These are phyloP conservation scores for Parnassius orleans DNA, from an alignment of 2,888 invertebrate species.

Conservation along the genomic window DNA sequence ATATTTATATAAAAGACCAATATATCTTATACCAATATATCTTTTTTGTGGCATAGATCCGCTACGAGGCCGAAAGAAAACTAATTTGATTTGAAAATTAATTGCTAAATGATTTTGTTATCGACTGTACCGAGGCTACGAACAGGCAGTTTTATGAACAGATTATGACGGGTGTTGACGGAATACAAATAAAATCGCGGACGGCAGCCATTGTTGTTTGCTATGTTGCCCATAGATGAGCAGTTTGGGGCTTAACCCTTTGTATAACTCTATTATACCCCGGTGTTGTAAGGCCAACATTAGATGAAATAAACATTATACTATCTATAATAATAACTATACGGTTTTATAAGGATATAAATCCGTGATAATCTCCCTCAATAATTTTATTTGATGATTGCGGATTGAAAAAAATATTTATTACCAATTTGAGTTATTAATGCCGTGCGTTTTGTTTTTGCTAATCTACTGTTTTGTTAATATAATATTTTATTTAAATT, in stretches of 20 bases:
- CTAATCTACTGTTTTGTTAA: no score
- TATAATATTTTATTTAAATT: no score
- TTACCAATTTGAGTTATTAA: no score
- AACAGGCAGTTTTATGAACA: slow-evolving; percentile 32
- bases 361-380: slow-evolving; percentile 5
- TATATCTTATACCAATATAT: no score
- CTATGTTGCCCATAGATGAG: slow-evolving; percentile 18
- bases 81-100: no score
- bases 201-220: slow-evolving; percentile 31
- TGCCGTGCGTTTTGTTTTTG: no score
- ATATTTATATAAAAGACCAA: no score
- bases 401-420: no score
- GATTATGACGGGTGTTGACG: slow-evolving; percentile 59
- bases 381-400: no score
- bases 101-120: background rate
- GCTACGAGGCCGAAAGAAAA: no score
- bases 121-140: slow-evolving; percentile 37
- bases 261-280: slow-evolving; percentile 20
- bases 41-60: no score
- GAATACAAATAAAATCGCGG: slow-evolving; percentile 48
- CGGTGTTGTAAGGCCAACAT: slow-evolving; percentile 6
- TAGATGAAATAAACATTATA: slow-evolving; percentile 21
- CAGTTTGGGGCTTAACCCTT: slow-evolving; percentile 27
- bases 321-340: slow-evolving; percentile 9
- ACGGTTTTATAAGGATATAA: slow-evolving; percentile 9